Evolutionary conservation across 2,888 invertebrate genomes (phyloP).

Genomic region (Gastrophysa polygoni): DNA sequence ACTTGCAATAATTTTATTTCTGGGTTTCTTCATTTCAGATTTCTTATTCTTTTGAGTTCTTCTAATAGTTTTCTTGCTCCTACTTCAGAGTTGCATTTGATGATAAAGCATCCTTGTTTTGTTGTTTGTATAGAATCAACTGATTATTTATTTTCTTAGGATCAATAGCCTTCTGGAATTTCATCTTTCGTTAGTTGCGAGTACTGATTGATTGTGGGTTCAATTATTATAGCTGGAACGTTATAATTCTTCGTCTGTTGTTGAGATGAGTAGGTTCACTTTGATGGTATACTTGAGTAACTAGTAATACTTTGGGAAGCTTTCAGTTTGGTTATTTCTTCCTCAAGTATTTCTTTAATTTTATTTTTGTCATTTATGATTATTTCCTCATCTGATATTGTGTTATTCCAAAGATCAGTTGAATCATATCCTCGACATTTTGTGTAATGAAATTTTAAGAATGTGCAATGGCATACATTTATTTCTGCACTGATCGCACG

Average conservation of each 20-base stretch:
- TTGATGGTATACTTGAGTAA: neutral
- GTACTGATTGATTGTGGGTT: neutral
- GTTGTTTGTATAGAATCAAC: neutral
- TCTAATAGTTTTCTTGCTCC: neutral
- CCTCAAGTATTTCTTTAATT: neutral
- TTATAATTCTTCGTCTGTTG: neutral
- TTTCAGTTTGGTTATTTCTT: neutral
- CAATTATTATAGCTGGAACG: neutral
- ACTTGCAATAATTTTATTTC: no score
- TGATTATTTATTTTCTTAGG: neutral
- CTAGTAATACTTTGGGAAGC: neutral
- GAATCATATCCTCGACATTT: neutral
- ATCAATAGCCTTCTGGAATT: neutral
- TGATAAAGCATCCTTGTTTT: neutral
- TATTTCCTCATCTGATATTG: neutral
- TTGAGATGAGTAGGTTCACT: neutral
- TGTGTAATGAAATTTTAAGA: neutral
- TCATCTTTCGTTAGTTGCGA: neutral
- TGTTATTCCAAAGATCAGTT: neutral
- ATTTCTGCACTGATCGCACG: neutral
- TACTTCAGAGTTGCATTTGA: constrained; percentile 11
- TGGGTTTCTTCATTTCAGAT: no score
- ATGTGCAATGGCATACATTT: neutral
- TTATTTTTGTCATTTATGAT: neutral
- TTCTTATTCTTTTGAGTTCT: no score